Evolutionary conservation across 92 coral and sea anemone genomes (phyloP).

Genomic region (Epizoanthus fatuus): DNA sequence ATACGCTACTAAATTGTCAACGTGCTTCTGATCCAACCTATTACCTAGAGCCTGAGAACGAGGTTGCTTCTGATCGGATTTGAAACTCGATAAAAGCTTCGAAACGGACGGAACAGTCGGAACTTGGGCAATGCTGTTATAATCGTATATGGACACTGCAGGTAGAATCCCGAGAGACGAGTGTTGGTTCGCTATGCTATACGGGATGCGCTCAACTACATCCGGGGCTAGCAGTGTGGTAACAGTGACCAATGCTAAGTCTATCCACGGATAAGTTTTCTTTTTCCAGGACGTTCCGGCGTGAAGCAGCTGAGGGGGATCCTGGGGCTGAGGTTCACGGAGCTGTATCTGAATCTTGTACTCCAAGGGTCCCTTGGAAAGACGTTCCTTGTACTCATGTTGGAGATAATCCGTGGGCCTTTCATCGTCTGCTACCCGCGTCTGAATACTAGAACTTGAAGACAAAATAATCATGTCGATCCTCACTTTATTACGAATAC

Average conservation of each 20-base stretch:
- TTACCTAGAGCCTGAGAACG: no score
- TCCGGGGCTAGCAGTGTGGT: neutral
- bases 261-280: neutral
- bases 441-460: neutral
- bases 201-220: neutral
- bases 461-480: neutral
- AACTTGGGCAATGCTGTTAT: no score
- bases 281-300: neutral
- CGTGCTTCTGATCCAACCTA: no score
- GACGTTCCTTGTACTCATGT: neutral
- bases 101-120: no score
- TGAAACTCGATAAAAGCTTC: no score
- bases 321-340: neutral
- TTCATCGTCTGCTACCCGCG: neutral
- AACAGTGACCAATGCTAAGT: neutral
- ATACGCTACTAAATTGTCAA: no score
- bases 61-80: no score
- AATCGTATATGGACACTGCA: no score
- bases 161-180: no score
- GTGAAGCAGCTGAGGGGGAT: neutral
- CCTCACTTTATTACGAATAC: neutral
- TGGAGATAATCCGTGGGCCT: neutral
- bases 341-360: neutral
- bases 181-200: neutral
- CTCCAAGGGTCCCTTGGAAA: neutral